A percentile compares a stretch with the other conserved stretches of the same genome.
Evolutionary conservation across 2,113 vertebrate genomes (phyloP).

Genomic region (Syrmaticus mikado): DNA sequence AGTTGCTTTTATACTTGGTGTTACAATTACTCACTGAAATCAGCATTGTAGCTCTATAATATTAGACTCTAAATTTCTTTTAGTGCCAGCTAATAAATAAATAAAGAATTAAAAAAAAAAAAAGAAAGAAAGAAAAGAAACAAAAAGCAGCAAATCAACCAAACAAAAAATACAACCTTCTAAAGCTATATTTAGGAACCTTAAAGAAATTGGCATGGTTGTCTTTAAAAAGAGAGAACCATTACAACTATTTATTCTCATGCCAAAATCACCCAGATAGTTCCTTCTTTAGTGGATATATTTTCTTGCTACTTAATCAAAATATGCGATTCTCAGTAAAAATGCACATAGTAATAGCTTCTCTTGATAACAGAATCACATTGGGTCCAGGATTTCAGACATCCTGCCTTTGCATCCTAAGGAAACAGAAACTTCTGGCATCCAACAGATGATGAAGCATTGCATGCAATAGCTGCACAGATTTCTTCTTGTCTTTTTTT

Average conservation of each 20-base stretch:
- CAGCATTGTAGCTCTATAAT: background rate
- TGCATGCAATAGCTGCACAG: background rate
- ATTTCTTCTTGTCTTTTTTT: background rate
- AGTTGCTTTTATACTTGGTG: background rate
- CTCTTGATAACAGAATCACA: background rate
- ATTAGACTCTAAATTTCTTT: background rate
- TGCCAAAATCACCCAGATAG: background rate
- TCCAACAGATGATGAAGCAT: background rate
- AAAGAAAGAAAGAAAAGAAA: too few species aligned
- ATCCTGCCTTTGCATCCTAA: background rate
- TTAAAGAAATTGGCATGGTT: background rate
- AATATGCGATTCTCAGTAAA: background rate
- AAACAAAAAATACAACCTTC: background rate
- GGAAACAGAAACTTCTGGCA: background rate
- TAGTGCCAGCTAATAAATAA: background rate
- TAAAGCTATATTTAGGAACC: background rate
- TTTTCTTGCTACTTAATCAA: background rate
- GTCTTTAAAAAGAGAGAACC: background rate
- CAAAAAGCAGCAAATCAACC: background rate
- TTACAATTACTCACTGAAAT: background rate
- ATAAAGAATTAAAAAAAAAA: too few species aligned
- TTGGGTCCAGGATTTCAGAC: background rate
- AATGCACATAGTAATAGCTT: background rate
- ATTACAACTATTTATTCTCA: fast-evolving
- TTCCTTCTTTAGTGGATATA: background rate